phyloP scores from a whole-genome alignment of 2,113 vertebrate species.

The Lepus europaeus region DNA sequence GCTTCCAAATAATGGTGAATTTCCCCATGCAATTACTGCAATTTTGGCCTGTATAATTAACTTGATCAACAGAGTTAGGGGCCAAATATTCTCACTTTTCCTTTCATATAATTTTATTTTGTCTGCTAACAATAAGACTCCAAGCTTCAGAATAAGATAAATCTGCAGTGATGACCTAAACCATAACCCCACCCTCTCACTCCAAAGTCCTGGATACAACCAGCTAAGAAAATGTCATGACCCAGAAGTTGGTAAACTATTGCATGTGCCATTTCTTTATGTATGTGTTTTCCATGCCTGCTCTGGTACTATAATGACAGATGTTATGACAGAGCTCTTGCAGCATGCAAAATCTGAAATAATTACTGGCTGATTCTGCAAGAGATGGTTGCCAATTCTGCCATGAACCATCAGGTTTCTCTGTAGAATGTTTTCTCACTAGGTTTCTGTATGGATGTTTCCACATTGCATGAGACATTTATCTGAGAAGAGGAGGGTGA shows the following conservation, averaged over 20 bases:
- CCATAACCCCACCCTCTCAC: accelerated
- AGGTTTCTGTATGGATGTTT: neutral
- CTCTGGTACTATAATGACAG: too few species aligned
- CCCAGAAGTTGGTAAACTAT: too few species aligned
- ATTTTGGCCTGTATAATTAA: neutral
- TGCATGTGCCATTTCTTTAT: too few species aligned
- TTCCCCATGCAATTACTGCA: neutral
- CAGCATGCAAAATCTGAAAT: too few species aligned
- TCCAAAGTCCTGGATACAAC: too few species aligned
- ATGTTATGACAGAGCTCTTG: too few species aligned
- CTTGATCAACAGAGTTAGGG: neutral
- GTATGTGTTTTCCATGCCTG: too few species aligned
- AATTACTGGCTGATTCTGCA: neutral
- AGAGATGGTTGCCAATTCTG: neutral
- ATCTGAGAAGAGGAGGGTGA: neutral
- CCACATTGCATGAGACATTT: neutral
- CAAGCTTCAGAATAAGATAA: neutral
- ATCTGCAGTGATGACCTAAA: neutral
- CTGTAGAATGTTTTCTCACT: neutral
- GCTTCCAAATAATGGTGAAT: neutral
- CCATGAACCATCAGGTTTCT: too few species aligned
- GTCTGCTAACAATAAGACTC: neutral
- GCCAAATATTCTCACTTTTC: neutral
- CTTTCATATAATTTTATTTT: neutral
- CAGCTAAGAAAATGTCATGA: too few species aligned